phyloP scores from a whole-genome alignment of 2,113 vertebrate genomes.

The Damaliscus lunatus region DNA sequence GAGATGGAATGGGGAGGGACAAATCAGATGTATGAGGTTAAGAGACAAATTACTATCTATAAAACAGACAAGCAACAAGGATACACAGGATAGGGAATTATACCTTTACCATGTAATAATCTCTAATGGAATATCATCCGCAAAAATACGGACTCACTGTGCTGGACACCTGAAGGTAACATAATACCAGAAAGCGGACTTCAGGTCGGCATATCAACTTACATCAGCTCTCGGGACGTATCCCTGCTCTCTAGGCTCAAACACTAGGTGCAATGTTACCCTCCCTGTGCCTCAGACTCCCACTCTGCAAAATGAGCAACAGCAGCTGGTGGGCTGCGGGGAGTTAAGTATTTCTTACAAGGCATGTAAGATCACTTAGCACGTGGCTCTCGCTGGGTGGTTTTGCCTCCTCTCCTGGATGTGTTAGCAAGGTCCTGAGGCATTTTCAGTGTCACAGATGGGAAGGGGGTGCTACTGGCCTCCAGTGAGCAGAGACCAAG shows the following conservation, averaged over 20 bases:
- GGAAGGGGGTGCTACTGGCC: not conserved
- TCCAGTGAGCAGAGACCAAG: too few relatives aligned
- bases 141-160: not conserved
- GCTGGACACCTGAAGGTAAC: not conserved
- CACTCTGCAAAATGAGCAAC: not conserved
- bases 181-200: not conserved
- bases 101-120: not conserved
- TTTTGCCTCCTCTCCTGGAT: not conserved
- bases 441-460: not conserved
- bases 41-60: not conserved
- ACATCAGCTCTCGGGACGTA: not conserved
- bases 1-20: not conserved
- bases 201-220: rapidly evolving
- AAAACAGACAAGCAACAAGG: not conserved
- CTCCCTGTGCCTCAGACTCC: not conserved
- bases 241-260: too few relatives aligned
- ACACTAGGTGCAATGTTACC: not conserved
- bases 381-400: not conserved
- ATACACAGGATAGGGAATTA: not conserved
- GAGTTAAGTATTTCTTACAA: not conserved
- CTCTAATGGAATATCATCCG: not conserved
- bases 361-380: not conserved
- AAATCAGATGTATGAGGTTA: not conserved
- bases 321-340: rapidly evolving
- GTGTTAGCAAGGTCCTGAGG: not conserved